Evolutionary conservation across 2,888 invertebrate genomes (phyloP), one percentile per base, ranked within the genome.

Genomic region (Zonitis immaculata): DNA sequence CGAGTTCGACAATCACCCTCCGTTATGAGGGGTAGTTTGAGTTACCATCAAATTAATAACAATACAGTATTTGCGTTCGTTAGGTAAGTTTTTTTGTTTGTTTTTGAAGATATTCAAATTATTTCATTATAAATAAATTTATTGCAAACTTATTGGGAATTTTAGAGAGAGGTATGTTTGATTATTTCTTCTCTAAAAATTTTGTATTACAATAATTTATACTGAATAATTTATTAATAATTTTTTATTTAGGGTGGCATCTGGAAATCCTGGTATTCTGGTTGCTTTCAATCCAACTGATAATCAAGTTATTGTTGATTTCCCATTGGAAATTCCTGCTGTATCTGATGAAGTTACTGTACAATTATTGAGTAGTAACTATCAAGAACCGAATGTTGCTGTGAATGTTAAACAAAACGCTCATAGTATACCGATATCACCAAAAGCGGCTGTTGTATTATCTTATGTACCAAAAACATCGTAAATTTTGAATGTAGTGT

Each of bases 261-360:
- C 82, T 14, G 89, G 88, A 0, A 87, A 85, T 76, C 88, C 88
- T 1, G 90, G 90, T 16, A 88, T 84, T 75, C 77, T 88, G 63
- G 85, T 88, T 20, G 82, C 86, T 45, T 82, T 83, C 66, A 91
- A 91, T 76, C 83, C 87, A 12, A 77, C 78, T 1, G 72, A 73
- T 8, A 68, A 73, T 26, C 70, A 70, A 3, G 77, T 76, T 7
- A 70, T 71, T 2, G 82, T 83, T 45, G 80, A 88, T 70, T 79
- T 89, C 43, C 78, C 80, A 0, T 62, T 53, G 18, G 70, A 72
- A 47, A 68, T 73, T 47, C 61, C 66, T 4, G 65, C 82, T 26
- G 66, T 73, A 9, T 67, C 75, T 1, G 71, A 88, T 54, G 78
- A 83, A 64, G 79, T 89, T 68, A 82, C 83, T 25, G 78, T 88